Base-by-base conservation (phyloP, 92 coral and sea anemone genomes). In the Galaxea fascicularis region DNA sequence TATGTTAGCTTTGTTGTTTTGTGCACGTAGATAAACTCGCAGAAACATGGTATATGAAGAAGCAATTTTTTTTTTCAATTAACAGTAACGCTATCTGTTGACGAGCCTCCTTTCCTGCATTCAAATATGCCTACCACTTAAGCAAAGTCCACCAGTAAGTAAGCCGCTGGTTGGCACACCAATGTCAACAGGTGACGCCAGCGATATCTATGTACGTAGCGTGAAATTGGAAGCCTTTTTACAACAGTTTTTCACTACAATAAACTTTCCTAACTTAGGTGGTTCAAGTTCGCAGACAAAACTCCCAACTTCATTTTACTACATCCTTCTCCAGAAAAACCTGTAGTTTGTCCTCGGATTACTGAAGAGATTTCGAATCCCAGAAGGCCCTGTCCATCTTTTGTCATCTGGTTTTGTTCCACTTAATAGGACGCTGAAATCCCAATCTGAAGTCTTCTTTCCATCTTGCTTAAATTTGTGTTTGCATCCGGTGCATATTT, bases 401-500 rank as follows among this genome's bases (percentile, higher is more conserved):
- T 25, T 29, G 29, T 22, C 30, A 5, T 60, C 66, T 60, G 24
- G 28, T 21, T 60, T 3, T 30, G 14, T 65, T 65, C 29, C 41
- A 65, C 28, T 65, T 0, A 7, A 27, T 18, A 25, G 12, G 70
- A 11, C 66, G 66, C 28, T 60, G 11, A 31, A 20, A 25, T 4
- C 15, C 21, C 30, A 60, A 25, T 60, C 15, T 60, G 66, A 25
- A 25, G 66, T 60, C 30, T 22, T 60, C 66, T 22, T 21, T 60
- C 13, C 30, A 31, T 22, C 29, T 3, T 56, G 1, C 18, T 56
- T 4, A 10, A 49, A 53, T 18, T 53, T 35, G n/a, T 21, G 13
- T 10, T n/a, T 16, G n/a, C n/a, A n/a, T 64, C 73, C 73, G 29
- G 75, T 47, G 20, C 75, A 66, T n/a, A 79, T 76, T 62, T 18